Conservation (phyloP, 2,888 invertebrate species). For the Acanthosoma haemorrhoidale region DNA sequence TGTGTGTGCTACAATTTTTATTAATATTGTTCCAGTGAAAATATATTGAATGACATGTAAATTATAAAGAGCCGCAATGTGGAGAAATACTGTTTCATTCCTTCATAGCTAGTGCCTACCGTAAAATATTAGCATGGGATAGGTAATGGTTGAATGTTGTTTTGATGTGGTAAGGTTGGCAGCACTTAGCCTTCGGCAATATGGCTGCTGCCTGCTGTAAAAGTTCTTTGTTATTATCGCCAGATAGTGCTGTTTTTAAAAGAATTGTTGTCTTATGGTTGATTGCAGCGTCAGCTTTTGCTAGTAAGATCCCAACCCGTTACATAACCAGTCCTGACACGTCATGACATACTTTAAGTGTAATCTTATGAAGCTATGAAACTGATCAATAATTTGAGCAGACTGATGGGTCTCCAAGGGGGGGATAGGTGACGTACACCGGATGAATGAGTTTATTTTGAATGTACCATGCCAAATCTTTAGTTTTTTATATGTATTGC, state of each 20-base stretch:
- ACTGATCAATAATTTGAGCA: slow-evolving; percentile 17
- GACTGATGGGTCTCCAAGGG: slow-evolving; percentile 21
- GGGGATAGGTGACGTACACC: slow-evolving; percentile 24
- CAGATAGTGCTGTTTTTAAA: background rate
- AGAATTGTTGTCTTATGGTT: background rate
- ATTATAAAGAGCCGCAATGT: no score
- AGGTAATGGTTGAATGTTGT: background rate
- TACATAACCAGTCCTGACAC: no score
- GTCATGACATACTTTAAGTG: no score
- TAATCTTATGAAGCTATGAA: no score
- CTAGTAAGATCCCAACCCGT: background rate
- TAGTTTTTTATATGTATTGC: no score
- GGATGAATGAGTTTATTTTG: slow-evolving; percentile 29
- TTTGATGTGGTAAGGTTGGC: slow-evolving; percentile 5
- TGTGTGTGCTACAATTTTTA: no score
- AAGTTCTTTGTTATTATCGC: background rate
- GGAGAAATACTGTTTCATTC: no score
- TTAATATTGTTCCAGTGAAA: no score
- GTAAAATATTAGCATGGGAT: no score
- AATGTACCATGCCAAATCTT: background rate
- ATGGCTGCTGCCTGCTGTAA: slow-evolving; percentile 16
- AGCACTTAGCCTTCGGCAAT: slow-evolving; percentile 6
- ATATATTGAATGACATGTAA: no score
- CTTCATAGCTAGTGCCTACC: no score
- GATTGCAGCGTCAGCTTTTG: background rate